Base-by-base conservation (phyloP, 92 coral and sea anemone species). In the Heliopora coerulea region DNA sequence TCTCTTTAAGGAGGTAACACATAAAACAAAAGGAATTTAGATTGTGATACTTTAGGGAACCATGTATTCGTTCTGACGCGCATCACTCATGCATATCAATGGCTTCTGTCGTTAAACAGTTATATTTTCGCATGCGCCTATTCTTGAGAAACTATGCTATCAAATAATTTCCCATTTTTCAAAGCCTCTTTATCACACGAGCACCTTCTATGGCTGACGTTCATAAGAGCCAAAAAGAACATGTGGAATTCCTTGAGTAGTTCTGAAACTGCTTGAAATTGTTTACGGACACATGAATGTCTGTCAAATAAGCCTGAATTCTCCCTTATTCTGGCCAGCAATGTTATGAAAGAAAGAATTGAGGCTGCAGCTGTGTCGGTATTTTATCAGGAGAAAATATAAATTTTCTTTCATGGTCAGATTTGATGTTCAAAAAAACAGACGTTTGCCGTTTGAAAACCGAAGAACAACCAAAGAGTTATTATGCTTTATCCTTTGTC, bases 401-500 rank as follows among this genome's bases (percentile, higher is more conserved):
- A 6, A 17, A 40, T 18, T 25, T 44, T 13, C 49, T 44, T 44
- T 20, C 19, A 27, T 67, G 3, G 39, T 1, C 10, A 12, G n/a
- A 0, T 11, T 2, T 2, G 52, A 14, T 23, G 26, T 67, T 67
- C 48, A 2, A 67, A 67, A 18, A 44, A 67, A 59, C 74, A 67
- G 74, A 67, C 56, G 20, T 67, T 67, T 46, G 40, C 24, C 15
- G 20, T 26, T 0, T 27, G 58, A 19, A 25, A 26, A 49, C 58
- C 74, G 25, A 44, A 67, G 31, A 27, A 67, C 5, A 14, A 41
- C 25, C 25, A 27, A 26, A n/a, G 4, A 9, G 37, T 19, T 4
- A 23, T 67, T 67, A n/a, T 67, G 59, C 17, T 67, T 8, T 0
- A 14, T 35, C 17, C 58, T 67, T 67, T 67, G 74, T 67, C n/a